phyloP scores from a whole-genome alignment of 1,140 invertebrate species.

The Heterodera carotae region DNA sequence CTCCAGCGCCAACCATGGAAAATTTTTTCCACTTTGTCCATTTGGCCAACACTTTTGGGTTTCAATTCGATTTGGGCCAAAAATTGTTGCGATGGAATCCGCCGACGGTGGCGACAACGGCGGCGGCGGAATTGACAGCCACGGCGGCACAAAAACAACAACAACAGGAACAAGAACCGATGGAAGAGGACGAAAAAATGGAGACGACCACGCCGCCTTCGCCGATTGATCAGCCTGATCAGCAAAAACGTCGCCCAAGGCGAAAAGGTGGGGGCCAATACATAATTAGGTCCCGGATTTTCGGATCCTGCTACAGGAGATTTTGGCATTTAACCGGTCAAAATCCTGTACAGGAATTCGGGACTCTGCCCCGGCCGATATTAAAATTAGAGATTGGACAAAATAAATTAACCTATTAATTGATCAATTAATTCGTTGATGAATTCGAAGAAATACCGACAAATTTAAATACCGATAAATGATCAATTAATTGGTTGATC shows the following conservation, averaged over 20 bases:
- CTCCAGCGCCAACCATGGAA: neutral
- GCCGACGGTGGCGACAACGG: neutral
- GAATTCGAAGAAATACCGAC: too few relatives aligned
- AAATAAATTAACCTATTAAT: too few relatives aligned
- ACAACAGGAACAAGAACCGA: too few relatives aligned
- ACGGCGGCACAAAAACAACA: neutral
- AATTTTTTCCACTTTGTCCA: conserved; percentile 18
- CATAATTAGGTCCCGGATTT: too few relatives aligned
- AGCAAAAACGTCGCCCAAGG: neutral
- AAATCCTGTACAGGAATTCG: too few relatives aligned
- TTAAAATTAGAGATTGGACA: too few relatives aligned
- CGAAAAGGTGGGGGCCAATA: neutral
- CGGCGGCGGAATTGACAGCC: neutral
- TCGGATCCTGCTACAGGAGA: too few relatives aligned
- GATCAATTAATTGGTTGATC: too few relatives aligned
- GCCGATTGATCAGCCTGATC: neutral
- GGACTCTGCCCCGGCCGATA: too few relatives aligned
- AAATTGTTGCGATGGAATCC: conserved; percentile 4
- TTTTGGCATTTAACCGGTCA: too few relatives aligned
- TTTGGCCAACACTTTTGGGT: conserved; percentile 24
- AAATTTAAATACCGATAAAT: too few relatives aligned
- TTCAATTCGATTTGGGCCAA: conserved; percentile 23
- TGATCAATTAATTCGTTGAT: too few relatives aligned
- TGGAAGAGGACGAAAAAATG: conserved; percentile 10
- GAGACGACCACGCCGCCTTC: neutral